These are phyloP conservation scores for Cyclura pinguis DNA, from an alignment of 2,797 vertebrate genomes.

Conservation along the genomic window DNA sequence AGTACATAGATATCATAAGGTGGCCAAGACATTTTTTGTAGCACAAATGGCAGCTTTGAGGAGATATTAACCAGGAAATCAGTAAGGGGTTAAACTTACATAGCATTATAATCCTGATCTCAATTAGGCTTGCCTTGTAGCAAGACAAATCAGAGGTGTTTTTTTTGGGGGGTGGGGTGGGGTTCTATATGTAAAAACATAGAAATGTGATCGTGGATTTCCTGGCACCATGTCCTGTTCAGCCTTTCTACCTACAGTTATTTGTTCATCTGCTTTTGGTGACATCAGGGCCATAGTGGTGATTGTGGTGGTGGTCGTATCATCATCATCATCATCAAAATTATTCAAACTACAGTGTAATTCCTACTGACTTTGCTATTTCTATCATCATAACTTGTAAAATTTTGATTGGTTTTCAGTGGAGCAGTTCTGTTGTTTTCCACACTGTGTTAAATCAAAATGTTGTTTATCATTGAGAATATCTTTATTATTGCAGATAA, in stretches of 20 bases:
- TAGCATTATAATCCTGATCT: no score
- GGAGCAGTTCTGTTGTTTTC: background rate
- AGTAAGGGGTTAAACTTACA: background rate
- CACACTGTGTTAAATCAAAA: background rate
- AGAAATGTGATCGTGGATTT: background rate
- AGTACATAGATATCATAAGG: no score
- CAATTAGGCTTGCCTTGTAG: no score
- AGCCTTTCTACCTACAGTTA: background rate
- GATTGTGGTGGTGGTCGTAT: background rate
- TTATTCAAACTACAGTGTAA: no score
- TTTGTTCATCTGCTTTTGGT: background rate
- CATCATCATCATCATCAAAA: no score
- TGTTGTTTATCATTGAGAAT: fast-evolving
- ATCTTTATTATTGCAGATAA: constrained; percentile 8
- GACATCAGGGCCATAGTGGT: background rate
- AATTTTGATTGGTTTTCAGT: constrained; percentile 26
- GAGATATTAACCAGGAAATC: background rate
- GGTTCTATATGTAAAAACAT: background rate
- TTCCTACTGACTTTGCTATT: constrained; percentile 15
- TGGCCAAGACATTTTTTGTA: background rate
- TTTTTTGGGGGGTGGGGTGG: no score
- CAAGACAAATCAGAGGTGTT: no score
- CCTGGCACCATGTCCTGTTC: background rate
- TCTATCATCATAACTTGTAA: constrained; percentile 8
- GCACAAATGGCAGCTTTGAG: background rate